Evolutionary conservation across 2,113 vertebrate genomes (phyloP).

Genomic region (Geococcyx californianus): DNA sequence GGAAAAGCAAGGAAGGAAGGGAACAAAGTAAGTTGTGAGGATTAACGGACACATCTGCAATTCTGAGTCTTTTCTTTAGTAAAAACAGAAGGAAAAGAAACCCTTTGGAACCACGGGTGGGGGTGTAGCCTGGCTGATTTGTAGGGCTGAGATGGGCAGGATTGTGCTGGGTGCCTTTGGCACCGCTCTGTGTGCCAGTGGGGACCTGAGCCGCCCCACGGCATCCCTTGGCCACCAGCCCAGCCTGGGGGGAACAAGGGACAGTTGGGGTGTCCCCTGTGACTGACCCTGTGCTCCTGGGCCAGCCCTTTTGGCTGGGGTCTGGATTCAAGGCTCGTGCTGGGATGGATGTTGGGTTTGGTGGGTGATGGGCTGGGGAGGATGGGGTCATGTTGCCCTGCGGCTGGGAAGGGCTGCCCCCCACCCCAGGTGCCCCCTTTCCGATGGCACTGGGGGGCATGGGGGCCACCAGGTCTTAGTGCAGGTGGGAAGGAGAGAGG

Average conservation of each 20-base stretch:
- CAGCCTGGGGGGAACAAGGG: not conserved
- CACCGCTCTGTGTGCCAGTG: accelerated
- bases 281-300: not conserved
- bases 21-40: slow-evolving; percentile 43
- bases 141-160: not conserved
- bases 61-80: slow-evolving; percentile 9
- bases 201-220: accelerated
- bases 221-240: not conserved
- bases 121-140: not conserved
- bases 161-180: accelerated
- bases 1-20: not conserved
- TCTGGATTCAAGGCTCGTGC: accelerated
- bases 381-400: accelerated
- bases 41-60: slow-evolving; percentile 46
- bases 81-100: not conserved
- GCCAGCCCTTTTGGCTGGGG: no score
- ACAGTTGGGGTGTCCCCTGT: not conserved
- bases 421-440: no score
- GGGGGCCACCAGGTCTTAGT: not conserved
- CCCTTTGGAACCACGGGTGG: not conserved
- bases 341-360: not conserved
- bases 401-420: no score
- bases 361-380: not conserved
- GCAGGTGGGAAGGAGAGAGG: not conserved
- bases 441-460: not conserved